Base-by-base conservation (phyloP, 2,113 vertebrate species). In the Zapus hudsonius region DNA sequence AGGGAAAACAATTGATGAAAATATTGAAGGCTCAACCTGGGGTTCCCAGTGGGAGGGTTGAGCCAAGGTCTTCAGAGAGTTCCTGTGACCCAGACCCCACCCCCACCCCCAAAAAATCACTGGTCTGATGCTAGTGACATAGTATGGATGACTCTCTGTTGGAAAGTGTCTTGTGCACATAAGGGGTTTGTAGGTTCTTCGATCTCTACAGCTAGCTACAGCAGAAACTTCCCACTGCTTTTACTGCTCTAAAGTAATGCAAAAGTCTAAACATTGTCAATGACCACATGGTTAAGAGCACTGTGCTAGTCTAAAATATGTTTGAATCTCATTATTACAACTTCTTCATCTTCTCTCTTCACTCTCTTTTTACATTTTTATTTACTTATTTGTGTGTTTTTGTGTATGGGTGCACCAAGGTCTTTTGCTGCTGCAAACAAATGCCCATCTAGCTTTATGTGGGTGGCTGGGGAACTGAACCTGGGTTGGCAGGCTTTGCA, bases 51-150 rank as follows among this genome's bases (percentile, higher is more conserved):
- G 2, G 10, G 12, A 25, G 31, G 44, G 20, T 1, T 9, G 31
- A 25, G 47, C 47, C 40, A 29, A 23, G 57, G 7, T n/a, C 33
- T 27, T 31, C 9, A 9, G 61, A 36, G 0, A 8, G 44, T 1
- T 42, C 20, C 15, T n/a, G 1, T 70, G 57, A 42, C 16, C 16
- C 11, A 27, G 38, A 2, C 27, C 31, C 44, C n/a, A n/a, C n/a
- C n/a, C n/a, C n/a, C n/a, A n/a, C n/a, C n/a, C n/a, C n/a, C 0
- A 0, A 1, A 55, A 19, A 55, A 11, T 36, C 33, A 29, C 25
- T 31, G 27, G 17, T 27, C 40, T 16, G 16, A 73, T 64, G 63
- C 19, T 9, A 13, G 2, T 20, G 61, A 75, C 29, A 11, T 47
- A 47, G 33, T 0, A 3, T 20, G 36, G 73, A 22, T 6, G 27